Base-by-base conservation (phyloP, 1,140 invertebrate species). In the Nasonia vitripennis region DNA sequence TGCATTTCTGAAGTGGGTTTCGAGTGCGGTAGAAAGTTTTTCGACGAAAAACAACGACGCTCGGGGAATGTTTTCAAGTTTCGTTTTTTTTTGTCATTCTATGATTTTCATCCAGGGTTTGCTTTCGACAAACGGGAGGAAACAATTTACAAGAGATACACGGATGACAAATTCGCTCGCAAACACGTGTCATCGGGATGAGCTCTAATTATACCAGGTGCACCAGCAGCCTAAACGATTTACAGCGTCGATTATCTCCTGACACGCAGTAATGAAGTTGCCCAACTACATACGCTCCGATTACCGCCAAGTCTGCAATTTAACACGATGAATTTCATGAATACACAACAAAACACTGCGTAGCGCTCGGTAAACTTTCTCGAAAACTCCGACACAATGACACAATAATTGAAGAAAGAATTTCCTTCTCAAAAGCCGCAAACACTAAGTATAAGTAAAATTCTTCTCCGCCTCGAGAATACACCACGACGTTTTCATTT, bases 161-260 rank as follows among this genome's bases (percentile, higher is more conserved):
- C 14, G 10, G 37, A 45, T 73, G 37, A 48, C 23, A 11, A 73
- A 23, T 73, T 55, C 41, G 37, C 31, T 81, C 48, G 23, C 10
- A 41, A 17, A 23, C 12, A 27, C n/a, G 41, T n/a, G 17, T 71
- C 9, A 41, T 23, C 67, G 0, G 7, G 68, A 51, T 73, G n/a
- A 67, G 27, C 48, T 12, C 41, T 75, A 75, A 83, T 75, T 75
- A 75, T 62, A 31, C 10, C 17, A 62, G 55, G 34, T 37, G 34
- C 10, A 45, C 14, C 23, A 45, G 27, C 4, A 11, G 31, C 2
- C 31, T 51, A 75, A 83, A 75, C 48, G 20, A 62, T 75, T 73
- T 23, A 23, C 48, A 34, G 2, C 12, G 12, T 23, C 20, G 62
- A 79, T 70, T 70, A 80, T 27, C 12, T 23, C 62, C 55, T 27